Conservation (phyloP, 92 coral and sea anemone species). For the Zoanthus solanderi region DNA sequence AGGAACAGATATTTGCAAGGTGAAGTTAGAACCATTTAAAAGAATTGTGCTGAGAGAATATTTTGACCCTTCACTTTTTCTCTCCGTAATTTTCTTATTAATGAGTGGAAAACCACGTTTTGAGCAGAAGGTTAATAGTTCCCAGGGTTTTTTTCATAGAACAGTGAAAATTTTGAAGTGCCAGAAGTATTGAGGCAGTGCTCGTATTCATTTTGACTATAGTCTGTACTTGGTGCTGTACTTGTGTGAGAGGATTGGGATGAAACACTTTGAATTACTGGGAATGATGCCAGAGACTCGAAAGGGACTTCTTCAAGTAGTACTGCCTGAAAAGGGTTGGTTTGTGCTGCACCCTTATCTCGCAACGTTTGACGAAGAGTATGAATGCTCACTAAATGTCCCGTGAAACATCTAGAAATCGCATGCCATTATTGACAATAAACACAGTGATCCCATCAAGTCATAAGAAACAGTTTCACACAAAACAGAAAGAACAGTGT, state of each 20-base stretch:
- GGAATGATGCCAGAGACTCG: too few species aligned
- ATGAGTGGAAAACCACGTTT: background rate
- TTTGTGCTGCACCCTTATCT: too few species aligned
- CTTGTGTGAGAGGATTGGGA: background rate
- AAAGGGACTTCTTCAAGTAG: too few species aligned
- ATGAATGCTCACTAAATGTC: too few species aligned
- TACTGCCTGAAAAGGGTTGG: too few species aligned
- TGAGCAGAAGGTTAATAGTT: slow-evolving; percentile 5
- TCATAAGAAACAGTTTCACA: too few species aligned
- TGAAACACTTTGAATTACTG: background rate
- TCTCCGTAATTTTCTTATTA: background rate
- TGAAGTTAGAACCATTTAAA: slow-evolving; percentile 39
- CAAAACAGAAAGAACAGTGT: too few species aligned
- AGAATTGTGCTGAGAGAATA: slow-evolving; percentile 4
- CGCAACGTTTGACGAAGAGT: too few species aligned
- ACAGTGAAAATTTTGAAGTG: background rate
- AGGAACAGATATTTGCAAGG: slow-evolving; percentile 19
- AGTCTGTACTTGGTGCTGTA: background rate
- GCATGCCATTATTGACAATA: too few species aligned
- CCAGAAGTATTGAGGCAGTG: background rate
- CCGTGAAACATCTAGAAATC: too few species aligned
- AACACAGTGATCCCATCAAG: too few species aligned
- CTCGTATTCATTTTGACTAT: too few species aligned
- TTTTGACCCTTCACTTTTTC: slow-evolving; percentile 4
- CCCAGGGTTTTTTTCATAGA: slow-evolving; percentile 1